Base-by-base conservation (phyloP, 2,888 invertebrate genomes). In the Pachliopta kotzebuea region DNA sequence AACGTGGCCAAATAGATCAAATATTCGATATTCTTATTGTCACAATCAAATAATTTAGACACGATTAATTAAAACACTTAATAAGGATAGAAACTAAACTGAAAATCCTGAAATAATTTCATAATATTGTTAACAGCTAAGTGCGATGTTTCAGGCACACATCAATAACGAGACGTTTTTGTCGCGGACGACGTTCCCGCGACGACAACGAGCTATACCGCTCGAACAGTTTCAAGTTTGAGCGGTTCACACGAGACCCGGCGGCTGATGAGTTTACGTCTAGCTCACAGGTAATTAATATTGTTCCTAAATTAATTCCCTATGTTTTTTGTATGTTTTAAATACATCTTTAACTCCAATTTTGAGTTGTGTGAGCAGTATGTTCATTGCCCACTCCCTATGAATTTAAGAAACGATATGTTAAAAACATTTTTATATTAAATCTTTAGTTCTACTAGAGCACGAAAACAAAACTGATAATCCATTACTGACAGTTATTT, bases 181-280 rank as follows among this genome's bases (percentile, higher is more conserved):
- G 96, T 83, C 94, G 95, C 70, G 94, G 95, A 71, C 93, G 94
- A 65, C 92, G 95, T 65, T 93, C 93, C 59, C 90, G 94, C 18
- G 95, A 95, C 71, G 96, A 96, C 92, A 96, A 96, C 93, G 96
- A 96, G 88, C 93, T 96, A 66, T 96, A 96, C 79, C 94, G 96
- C 73, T 96, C 96, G 71, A 96, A 96, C 84, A 96, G 96, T 87
- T 96, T 96, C 92, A 96, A 96, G 90, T 96, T 96, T 84, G 96
- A 96, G 88, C 92, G 96, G 64, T 96, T 96, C 80, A 95, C 96
- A 76, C 92, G 96, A 52, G 91, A 91, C 73, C 93, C 93, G 67
- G 93, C 94, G 61, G 94, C 94, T 74, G 94, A 93, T 79, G 95
- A 95, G 73, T 93, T 93, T 72, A 92, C 92, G 71, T 87, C 93